Percentiles rank a stretch among this genome's conserved stretches.
Evolutionary conservation across 2,888 invertebrate species (phyloP).

Genomic region (Eristalis pertinax): DNA sequence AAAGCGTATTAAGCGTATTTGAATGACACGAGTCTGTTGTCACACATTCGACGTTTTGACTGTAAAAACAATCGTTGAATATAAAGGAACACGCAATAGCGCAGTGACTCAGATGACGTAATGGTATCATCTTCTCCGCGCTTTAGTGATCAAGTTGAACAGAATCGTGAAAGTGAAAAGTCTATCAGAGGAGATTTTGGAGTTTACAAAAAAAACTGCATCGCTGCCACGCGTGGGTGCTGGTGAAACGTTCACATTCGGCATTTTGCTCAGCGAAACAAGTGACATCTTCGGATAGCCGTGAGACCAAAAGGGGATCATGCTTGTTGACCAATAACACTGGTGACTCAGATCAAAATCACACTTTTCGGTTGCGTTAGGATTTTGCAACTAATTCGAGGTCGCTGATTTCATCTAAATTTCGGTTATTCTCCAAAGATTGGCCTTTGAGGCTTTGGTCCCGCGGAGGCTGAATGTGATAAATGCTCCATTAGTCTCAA

Average conservation of each 20-base stretch:
- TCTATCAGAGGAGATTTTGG: neutral
- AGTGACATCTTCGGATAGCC: neutral
- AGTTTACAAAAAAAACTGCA: neutral
- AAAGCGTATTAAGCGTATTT: neutral
- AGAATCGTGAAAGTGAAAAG: neutral
- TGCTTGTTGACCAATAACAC: no score
- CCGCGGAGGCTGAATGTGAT: no score
- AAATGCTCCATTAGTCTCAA: no score
- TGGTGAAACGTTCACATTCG: neutral
- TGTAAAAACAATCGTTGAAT: conserved; percentile 2
- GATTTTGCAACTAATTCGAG: no score
- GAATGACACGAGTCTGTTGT: neutral
- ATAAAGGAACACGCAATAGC: neutral
- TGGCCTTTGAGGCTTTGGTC: no score
- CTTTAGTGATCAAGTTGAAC: neutral
- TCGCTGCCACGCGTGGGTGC: neutral
- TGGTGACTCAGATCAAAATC: no score
- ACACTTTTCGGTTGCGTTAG: no score
- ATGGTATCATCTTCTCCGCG: neutral
- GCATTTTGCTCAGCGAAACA: neutral
- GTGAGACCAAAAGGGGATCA: no score
- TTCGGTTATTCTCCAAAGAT: no score
- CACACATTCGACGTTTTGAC: neutral
- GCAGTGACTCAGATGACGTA: neutral
- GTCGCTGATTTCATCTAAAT: no score